phyloP scores from a whole-genome alignment of 2,888 invertebrate genomes.

The Hemithea aestivaria region DNA sequence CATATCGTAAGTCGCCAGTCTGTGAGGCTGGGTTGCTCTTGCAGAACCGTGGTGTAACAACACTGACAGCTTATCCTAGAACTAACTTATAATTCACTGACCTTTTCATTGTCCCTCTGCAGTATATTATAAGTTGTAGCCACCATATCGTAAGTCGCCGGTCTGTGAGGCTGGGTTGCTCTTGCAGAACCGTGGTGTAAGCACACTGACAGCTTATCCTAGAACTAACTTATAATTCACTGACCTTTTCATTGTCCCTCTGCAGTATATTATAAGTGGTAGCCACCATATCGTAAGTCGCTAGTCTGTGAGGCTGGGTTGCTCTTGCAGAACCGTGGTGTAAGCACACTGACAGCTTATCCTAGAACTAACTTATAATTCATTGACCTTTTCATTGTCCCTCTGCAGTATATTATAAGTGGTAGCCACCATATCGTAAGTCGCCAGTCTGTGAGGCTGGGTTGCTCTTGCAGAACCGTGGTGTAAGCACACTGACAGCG shows the following conservation, averaged over 20 bases:
- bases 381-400: constrained; percentile 75
- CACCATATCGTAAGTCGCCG: constrained; percentile 88
- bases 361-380: too few relatives aligned
- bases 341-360: too few relatives aligned
- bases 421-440: constrained; percentile 91
- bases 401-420: constrained; percentile 88
- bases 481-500: constrained; percentile 83
- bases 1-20: constrained; percentile 86
- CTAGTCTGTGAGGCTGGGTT: constrained; percentile 79
- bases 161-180: too few relatives aligned
- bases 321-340: too few relatives aligned
- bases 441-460: constrained; percentile 80
- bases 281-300: constrained; percentile 88
- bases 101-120: constrained; percentile 79
- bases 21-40: too few relatives aligned
- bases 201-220: too few relatives aligned
- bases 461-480: constrained; percentile 89
- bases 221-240: too few relatives aligned
- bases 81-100: too few relatives aligned
- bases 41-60: too few relatives aligned
- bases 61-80: too few relatives aligned
- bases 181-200: too few relatives aligned
- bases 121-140: constrained; percentile 93
- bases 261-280: constrained; percentile 91
- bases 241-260: constrained; percentile 78